Base-by-base conservation (phyloP, 2,888 invertebrate genomes). In the Epinotia nisella region DNA sequence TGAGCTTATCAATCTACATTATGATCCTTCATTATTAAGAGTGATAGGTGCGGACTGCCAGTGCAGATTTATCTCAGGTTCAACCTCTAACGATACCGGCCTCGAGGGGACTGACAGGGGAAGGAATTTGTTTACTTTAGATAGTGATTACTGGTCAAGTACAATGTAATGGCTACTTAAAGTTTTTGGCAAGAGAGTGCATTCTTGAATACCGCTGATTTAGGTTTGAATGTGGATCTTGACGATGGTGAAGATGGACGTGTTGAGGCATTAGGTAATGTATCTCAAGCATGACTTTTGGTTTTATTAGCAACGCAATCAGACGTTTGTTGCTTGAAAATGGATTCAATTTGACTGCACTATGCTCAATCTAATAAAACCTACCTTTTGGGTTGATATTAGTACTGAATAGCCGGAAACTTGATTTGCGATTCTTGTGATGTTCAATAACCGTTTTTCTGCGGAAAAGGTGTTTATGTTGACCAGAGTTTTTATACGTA, bases 1-100 rank as follows among this genome's bases (percentile, higher is more conserved):
- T 87, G 82, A 80, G 87, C 89, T 91, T 92, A 92, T 93, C 92
- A 90, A 92, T 93, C 92, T 91, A 88, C 86, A 91, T 90, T 90
- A 87, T 88, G 90, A 91, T 91, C 91, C 91, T 89, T 90, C 88
- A 89, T 92, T 91, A 93, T 92, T 89, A 92, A 91, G 93, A 93
- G 89, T 89, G 92, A 93, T 92, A 90, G 88, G 84, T 76, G 80
- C 82, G 80, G 81, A 80, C 83, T 81, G 82, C 81, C 80, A 79
- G 82, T 86, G 87, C 88, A 87, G 91, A 92, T 92, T 91, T 90
- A 90, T 91, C 91, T 87, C 87, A 89, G 89, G 88, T 90, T 87
- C 85, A 87, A 85, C 81, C 82, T 76, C 75, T n/a, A 85, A 85
- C 84, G 86, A 85, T 84, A 79, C 81, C 39, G 53, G 21, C 45